A percentile compares a stretch with the other conserved stretches of the same genome.
Conservation (phyloP, 2,113 vertebrate species). For the human (Homo sapiens) region GRCh38 chr6:62319501-62320000, state of each 20-base stretch:
- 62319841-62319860: neutral
- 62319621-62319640: neutral
- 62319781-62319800: neutral
- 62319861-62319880: neutral
- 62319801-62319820: neutral
- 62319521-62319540: neutral
- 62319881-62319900: neutral
- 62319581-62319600: neutral
- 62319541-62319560: neutral
- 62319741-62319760: neutral
- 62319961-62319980: neutral
- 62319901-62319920: neutral
- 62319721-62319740: neutral
- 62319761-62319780: neutral
- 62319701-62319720: neutral
- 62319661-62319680: neutral
- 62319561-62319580: neutral
- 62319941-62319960: neutral
- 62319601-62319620: neutral
- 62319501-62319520: neutral
- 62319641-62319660: neutral
- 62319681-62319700: neutral
- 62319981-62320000: neutral
- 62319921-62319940: neutral
- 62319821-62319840: neutral